phyloP scores from a whole-genome alignment of 1,140 invertebrate genomes.

The Vollenhovia emeryi region DNA sequence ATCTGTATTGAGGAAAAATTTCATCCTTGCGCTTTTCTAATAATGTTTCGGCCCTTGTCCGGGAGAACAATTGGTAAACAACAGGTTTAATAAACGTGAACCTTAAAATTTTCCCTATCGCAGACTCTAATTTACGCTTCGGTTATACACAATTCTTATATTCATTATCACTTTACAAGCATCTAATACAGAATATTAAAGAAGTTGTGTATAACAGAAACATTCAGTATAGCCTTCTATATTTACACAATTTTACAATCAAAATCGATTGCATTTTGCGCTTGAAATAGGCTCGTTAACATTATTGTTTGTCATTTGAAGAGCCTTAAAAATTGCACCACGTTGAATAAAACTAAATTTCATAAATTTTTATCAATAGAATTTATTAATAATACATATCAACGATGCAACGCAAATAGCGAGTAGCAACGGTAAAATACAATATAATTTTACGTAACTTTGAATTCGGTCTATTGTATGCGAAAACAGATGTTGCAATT shows the following conservation, averaged over 20 bases:
- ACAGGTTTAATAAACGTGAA: slow-evolving; percentile 14
- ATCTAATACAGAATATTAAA: neutral
- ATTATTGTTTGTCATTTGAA: neutral
- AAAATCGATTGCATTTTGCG: neutral
- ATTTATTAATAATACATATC: slow-evolving; percentile 1
- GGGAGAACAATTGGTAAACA: slow-evolving; percentile 21
- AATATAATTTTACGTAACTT: slow-evolving; percentile 13
- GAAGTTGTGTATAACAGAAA: neutral
- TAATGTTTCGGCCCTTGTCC: neutral
- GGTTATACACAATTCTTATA: neutral
- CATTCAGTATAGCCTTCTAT: neutral
- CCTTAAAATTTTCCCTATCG: slow-evolving; percentile 26
- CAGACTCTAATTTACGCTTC: neutral
- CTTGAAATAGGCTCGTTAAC: neutral
- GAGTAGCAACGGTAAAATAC: neutral
- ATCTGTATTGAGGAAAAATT: neutral
- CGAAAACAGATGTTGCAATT: slow-evolving; percentile 7
- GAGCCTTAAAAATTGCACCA: neutral
- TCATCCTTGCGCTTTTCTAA: neutral
- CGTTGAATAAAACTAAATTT: neutral
- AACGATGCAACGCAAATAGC: neutral
- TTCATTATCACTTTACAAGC: neutral
- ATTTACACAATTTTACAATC: neutral
- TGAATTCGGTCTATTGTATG: neutral
- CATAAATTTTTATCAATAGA: neutral